Base-by-base conservation (phyloP, 2,113 vertebrate species). In the Ornithorhynchus anatinus region DNA sequence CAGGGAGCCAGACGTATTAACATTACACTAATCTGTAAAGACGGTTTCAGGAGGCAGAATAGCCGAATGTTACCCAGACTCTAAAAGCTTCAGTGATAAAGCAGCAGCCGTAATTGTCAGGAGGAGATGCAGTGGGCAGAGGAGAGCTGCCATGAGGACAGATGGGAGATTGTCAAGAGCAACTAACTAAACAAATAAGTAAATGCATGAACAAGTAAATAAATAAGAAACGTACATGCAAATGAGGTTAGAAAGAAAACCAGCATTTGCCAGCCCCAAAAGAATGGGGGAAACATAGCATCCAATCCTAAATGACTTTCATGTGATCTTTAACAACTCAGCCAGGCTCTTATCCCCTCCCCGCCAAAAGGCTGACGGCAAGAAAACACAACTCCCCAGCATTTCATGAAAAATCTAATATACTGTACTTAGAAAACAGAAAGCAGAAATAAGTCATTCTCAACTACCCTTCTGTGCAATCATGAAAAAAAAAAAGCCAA, bases 1-100 rank as follows among this genome's bases (percentile, higher is more conserved):
- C 89, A 79, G 88, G 85, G 83, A 93, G 92, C 83, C 84, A 78
- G 89, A 59, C 75, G 90, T 89, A 94, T 93, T 93, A 94, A 91
- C 91, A 92, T 94, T 89, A 92, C 90, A 84, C 88, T 94, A 93
- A 95, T 94, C 91, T 93, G 92, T 91, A 92, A 92, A 92, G 93
- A 94, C 91, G 85, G 94, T 95, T 93, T 93, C 90, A 81, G 91
- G 86, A 87, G 87, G 84, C 88, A 86, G 89, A 90, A 93, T 92
- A 91, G 91, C 91, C 87, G 93, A 93, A 92, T 92, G 89, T 94
- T 94, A 92, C 90, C 87, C 53, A 72, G 82, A 85, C 88, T 92
- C 91, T 91, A 91, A 92, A 91, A 88, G 89, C 89, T 90, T 88
- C 10, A 0, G 75, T 90, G 88, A 87, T 89, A 81, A 89, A 84